A percentile compares a stretch with the other conserved stretches of the same genome.
phyloP scores from a whole-genome alignment of 2,888 invertebrate genomes.

The Lycia hirtaria region DNA sequence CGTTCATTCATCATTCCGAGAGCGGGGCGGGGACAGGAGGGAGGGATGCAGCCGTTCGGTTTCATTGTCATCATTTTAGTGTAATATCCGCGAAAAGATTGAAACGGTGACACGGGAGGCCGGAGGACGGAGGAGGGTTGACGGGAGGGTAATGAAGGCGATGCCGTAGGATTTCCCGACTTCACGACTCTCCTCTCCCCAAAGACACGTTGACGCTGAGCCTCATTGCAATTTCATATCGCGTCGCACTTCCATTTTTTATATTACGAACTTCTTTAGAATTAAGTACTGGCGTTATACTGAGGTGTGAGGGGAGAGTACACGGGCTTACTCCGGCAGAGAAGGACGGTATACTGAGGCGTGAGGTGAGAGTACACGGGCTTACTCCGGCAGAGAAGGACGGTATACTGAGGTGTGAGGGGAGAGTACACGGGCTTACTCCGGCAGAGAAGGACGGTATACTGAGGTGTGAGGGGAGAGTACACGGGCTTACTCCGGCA shows the following conservation, averaged over 20 bases:
- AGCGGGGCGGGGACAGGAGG: slow-evolving; percentile 60
- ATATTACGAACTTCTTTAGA: slow-evolving; percentile 48
- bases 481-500: too few relatives aligned
- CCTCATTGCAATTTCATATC: slow-evolving; percentile 66
- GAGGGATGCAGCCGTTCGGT: slow-evolving; percentile 60
- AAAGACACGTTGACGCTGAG: slow-evolving; percentile 37
- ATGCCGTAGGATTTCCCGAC: slow-evolving; percentile 72
- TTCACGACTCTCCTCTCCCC: slow-evolving; percentile 53
- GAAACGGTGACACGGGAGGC: slow-evolving; percentile 76
- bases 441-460: too few relatives aligned
- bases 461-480: too few relatives aligned
- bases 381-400: too few relatives aligned
- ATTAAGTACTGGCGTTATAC: slow-evolving; percentile 3
- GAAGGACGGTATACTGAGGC: too few relatives aligned
- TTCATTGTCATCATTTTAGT: slow-evolving; percentile 79
- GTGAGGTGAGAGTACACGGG: too few relatives aligned
- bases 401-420: too few relatives aligned
- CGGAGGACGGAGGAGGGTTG: slow-evolving; percentile 77
- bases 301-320: slow-evolving; percentile 10
- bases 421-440: too few relatives aligned
- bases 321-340: neutral
- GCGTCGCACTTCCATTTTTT: slow-evolving; percentile 56
- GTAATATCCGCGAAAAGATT: slow-evolving; percentile 83
- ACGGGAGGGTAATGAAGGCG: slow-evolving; percentile 80
- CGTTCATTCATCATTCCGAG: slow-evolving; percentile 72